Evolutionary conservation across 2,888 invertebrate genomes (phyloP), one percentile per base, ranked within the genome.

Genomic region (Folsomia manolachei): DNA sequence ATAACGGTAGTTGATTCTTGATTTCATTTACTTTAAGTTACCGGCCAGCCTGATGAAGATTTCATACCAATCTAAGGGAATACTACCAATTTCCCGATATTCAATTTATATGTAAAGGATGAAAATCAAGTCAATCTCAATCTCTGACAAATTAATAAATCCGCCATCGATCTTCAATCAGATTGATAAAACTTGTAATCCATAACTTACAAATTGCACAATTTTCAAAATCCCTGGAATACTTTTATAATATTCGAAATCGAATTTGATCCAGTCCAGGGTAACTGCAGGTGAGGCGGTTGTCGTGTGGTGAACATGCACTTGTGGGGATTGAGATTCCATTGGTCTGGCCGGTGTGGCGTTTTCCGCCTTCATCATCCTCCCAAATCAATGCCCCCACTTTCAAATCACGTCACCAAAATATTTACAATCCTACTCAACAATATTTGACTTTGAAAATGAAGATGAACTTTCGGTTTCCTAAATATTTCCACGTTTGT

Each of bases 171-270:
- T n/a, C n/a, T n/a, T n/a, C n/a, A n/a, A n/a, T n/a, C n/a, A n/a
- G n/a, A n/a, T n/a, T n/a, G n/a, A n/a, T n/a, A n/a, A n/a, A n/a
- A n/a, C n/a, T n/a, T n/a, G n/a, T n/a, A n/a, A n/a, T n/a, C n/a
- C n/a, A n/a, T n/a, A 73, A 85, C 92, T 90, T 85, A 94, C 94
- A 87, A 93, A 85, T 87, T 94, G 88, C 23, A 89, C 86, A 76
- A 94, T 84, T 87, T 94, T 94, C 79, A 94, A 83, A 81, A 93
- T 86, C 81, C 94, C 94, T 70, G 94, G 92, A 82, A 90, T 86
- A 63, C 91, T 90, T 85, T 87, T 89, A 86, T 92, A 93, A 84
- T 95, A 93, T 82, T 89, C 88, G 81, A 90, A 82, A 85, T 94
- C 92, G 82, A 92, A 85, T 85, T 88, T 89, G 82, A 93, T 87